Evolutionary conservation across 2,888 invertebrate species (phyloP), one percentile per base, ranked within the genome.

Genomic region (Cheilosia pagana): DNA sequence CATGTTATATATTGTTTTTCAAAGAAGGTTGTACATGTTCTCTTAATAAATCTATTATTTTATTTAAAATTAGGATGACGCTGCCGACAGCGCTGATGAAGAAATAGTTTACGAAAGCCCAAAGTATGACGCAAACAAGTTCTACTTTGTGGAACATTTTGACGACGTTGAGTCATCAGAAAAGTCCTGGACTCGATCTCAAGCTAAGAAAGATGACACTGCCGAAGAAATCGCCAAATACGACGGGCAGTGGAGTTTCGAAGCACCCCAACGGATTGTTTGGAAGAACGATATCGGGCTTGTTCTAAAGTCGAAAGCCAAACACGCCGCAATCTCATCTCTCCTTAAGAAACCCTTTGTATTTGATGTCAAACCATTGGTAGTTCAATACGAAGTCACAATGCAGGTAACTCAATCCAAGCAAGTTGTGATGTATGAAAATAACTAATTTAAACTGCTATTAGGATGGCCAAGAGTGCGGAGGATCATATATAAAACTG

Each of bases 381-480:
- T 99, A 81, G 96, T 99, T 3, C 99, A 99, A 92, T 99, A 97
- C 93, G 98, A 98, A 93, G 96, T 97, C 39, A 95, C 95, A 76
- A 96, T 98, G 93, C 94, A 94, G 94, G 94, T 94, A 88, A 88
- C 14, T 48, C 8, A 19, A 68, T 28, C 10, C 12, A 21, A 3
- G 0, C 1, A 3, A 8, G 19, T 21, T 1, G 12, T 3, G 6
- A 8, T 3, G 10, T 7, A 48, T 4, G 8, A 23, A 53, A 16
- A 43, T 67, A 52, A 19, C 16, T 31, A 39, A 28, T 63, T 35
- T 35, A 5, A 59, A 45, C 39, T 52, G 10, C 81, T 77, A 86
- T 95, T 78, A 99, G 94, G 98, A 98, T 89, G 99, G 98, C 0
- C 98, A 98, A 92, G 99, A 99, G 92, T 99, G 99, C 92, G 99